Evolutionary conservation across 2,113 vertebrate species (phyloP).

Genomic region (Sclerurus mexicanus): DNA sequence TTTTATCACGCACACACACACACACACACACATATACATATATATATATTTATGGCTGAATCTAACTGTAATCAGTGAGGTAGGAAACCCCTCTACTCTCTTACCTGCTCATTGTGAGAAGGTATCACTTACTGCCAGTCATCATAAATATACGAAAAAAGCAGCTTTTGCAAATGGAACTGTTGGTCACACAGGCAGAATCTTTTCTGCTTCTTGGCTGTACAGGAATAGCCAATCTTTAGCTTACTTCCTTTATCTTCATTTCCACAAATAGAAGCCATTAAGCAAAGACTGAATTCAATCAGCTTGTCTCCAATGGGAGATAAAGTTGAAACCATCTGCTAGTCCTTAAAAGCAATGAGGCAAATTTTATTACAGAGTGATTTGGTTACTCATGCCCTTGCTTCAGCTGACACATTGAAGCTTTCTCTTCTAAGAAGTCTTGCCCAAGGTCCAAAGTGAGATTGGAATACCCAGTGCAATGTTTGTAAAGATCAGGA

Average conservation of each 20-base stretch:
- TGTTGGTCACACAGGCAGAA: background rate
- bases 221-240: background rate
- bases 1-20: no score
- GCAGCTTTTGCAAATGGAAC: background rate
- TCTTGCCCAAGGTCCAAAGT: background rate
- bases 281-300: conserved; percentile 57
- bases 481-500: background rate
- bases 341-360: conserved; percentile 65
- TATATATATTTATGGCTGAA: background rate
- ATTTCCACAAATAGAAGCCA: conserved; percentile 56
- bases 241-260: conserved; percentile 57
- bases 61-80: background rate
- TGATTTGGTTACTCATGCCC: conserved; percentile 54
- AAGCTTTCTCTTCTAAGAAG: background rate
- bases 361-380: conserved; percentile 63
- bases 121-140: background rate
- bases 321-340: conserved; percentile 69
- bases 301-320: conserved; percentile 59
- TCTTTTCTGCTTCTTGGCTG: background rate
- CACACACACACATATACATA: background rate
- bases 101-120: background rate
- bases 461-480: background rate
- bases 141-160: background rate
- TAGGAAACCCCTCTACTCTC: background rate
- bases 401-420: conserved; percentile 13